phyloP scores from a whole-genome alignment of 2,113 vertebrate species.

The Notarius lentiginosus region DNA sequence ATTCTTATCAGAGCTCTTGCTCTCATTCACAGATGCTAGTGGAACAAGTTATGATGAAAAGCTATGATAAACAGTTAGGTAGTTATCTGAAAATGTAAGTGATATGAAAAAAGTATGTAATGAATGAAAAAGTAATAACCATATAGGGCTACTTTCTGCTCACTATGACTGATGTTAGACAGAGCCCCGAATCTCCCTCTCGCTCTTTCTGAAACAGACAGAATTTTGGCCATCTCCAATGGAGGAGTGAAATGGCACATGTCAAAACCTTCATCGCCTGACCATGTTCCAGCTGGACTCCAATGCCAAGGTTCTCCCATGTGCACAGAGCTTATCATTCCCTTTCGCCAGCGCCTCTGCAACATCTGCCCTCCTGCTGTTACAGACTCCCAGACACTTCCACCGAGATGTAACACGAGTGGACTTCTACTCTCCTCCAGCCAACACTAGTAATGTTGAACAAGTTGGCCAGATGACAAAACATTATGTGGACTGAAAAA shows the following conservation, averaged over 20 bases:
- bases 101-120: not conserved
- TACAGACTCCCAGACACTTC: slow-evolving; percentile 20
- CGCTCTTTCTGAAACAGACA: slow-evolving; percentile 14
- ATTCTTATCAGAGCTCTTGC: not conserved
- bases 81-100: slow-evolving; percentile 15
- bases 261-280: slow-evolving; percentile 62
- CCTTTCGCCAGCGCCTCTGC: slow-evolving; percentile 13
- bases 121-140: not conserved
- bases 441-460: slow-evolving; percentile 59
- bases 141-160: slow-evolving; percentile 5
- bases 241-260: slow-evolving; percentile 55
- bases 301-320: slow-evolving; percentile 33
- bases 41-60: not conserved
- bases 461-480: slow-evolving; percentile 61
- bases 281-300: slow-evolving; percentile 52
- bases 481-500: slow-evolving; percentile 47
- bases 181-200: slow-evolving; percentile 44
- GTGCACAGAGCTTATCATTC: slow-evolving; percentile 36
- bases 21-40: not conserved
- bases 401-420: slow-evolving; percentile 33
- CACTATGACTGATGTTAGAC: slow-evolving; percentile 53
- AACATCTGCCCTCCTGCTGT: slow-evolving; percentile 49
- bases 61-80: not conserved
- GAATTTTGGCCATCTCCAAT: slow-evolving; percentile 35
- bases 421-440: slow-evolving; percentile 33